These are phyloP conservation scores for Leistus spinibarbis DNA, from an alignment of 2,888 invertebrate genomes.

Conservation along the genomic window DNA sequence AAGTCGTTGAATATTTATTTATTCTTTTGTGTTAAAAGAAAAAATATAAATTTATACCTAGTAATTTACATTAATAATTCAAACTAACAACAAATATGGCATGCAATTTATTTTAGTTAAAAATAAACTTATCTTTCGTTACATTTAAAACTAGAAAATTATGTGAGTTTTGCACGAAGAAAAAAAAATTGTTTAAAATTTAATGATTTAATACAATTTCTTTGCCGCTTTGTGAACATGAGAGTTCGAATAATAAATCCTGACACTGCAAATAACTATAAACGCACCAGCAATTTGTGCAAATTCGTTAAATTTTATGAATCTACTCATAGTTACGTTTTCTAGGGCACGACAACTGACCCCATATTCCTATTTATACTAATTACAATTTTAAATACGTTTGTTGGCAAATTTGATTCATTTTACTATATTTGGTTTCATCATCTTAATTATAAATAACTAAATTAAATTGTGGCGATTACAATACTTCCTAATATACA, in stretches of 20 bases:
- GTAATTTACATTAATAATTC: background rate
- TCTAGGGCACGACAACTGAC: background rate
- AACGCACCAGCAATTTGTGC: background rate
- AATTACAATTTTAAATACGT: background rate
- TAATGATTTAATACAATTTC: background rate
- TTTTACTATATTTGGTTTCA: background rate
- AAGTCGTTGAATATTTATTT: background rate
- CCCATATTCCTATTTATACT: background rate
- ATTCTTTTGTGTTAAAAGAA: background rate
- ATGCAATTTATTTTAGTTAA: background rate
- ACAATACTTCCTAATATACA: too few species aligned
- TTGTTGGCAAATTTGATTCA: background rate
- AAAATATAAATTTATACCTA: background rate
- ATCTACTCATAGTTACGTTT: background rate
- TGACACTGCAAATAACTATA: background rate
- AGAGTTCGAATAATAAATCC: background rate
- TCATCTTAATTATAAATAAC: too few species aligned
- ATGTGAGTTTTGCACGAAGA: background rate
- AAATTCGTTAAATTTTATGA: background rate
- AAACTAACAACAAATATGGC: background rate
- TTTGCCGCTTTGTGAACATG: background rate
- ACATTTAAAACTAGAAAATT: background rate
- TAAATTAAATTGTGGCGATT: too few species aligned
- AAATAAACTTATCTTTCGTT: background rate
- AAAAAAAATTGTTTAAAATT: too few species aligned